Base-by-base conservation (phyloP, 2,797 vertebrate species). In the Bucorvus abyssinicus region DNA sequence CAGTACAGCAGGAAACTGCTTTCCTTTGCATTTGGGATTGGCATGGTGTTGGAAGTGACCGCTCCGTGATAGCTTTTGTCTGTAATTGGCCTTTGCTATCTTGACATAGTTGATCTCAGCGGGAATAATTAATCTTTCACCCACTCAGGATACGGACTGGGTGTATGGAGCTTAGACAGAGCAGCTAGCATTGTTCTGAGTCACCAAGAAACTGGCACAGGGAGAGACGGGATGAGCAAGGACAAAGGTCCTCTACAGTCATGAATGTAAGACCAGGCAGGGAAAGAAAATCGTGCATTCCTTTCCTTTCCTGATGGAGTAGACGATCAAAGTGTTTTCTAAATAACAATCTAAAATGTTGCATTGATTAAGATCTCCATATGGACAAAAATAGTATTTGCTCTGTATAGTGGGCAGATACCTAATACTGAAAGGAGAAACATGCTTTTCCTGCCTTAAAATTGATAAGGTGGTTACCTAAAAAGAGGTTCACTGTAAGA, bases 51-150 rank as follows among this genome's bases (percentile, higher is more conserved):
- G 76, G 75, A 94, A 89, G 60, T 82, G 92, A 91, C 92, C 50
- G 0, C 49, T 91, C 49, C 6, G 0, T 75, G 78, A 77, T 29
- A 61, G 47, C 69, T 94, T 78, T 90, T 94, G 49, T 71, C 78
- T 80, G 47, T 93, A 88, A 95, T 75, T 87, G 80, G 57, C 69
- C 76, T 91, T 86, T 95, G 87, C 52, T 79, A 36, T 74, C 67
- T 45, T 89, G 52, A 89, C 75, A 70, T 70, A 68, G 78, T 77
- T 84, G 64, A 92, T 91, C 75, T 82, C 81, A 68, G 78, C 89
- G 75, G 63, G 76, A 94, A 82, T 94, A 95, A 92, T 90, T 88
- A 85, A 79, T 90, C 73, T 95, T 92, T 89, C 81, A 84, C 74
- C 60, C 47, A 68, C 42, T 93, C 52, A 57, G 45, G 65, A 47